Evolutionary conservation across 2,797 vertebrate species (phyloP), one percentile per base, ranked within the genome.

Genomic region (Gymnothorax javanicus): DNA sequence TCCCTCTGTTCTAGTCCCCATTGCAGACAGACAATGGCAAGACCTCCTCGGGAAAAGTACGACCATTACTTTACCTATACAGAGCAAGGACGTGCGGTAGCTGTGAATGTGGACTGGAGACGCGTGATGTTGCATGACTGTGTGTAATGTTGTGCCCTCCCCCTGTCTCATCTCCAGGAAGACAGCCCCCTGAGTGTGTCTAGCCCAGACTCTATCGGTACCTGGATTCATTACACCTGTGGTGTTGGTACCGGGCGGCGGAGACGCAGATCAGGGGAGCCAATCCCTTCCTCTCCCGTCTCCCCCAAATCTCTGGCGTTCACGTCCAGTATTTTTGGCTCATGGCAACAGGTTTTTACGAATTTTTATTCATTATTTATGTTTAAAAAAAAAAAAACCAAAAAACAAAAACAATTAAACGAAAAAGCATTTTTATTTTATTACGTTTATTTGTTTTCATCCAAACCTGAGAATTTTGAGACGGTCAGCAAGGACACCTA

Each of bases 311-410:
- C 97, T 97, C 96, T 98, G 97, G 97, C 97, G 96, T 97, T 97
- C 97, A 97, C 97, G 96, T 98, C 97, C 97, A 97, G 96, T 97
- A 98, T 98, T 97, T 97, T 98, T 97, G 97, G 97, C 97, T 98
- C 97, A 97, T 98, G 97, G 97, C 97, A 98, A 97, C 97, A 98
- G 97, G 97, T 98, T 97, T 97, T 97, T 97, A 97, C 89, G 96
- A 97, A 94, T 97, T 97, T 97, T 97, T 97, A 97, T 97, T 97
- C 96, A 97, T 97, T 93, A 88, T 93, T 97, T 95, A 96, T 96
- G 87, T 79, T 3, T n/a, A 67, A n/a, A 67, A 3, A 6, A n/a
- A 25, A 0, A 67, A 67, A 85, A 87, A 43, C 33, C 33, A 43
- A 43, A 43, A 43, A 43, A 43, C 33, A 43, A 43, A 43, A 43